Percentiles rank a stretch among this genome's conserved stretches.
Conservation (phyloP, 2,888 invertebrate genomes). For the Chrysina gloriosa region DNA sequence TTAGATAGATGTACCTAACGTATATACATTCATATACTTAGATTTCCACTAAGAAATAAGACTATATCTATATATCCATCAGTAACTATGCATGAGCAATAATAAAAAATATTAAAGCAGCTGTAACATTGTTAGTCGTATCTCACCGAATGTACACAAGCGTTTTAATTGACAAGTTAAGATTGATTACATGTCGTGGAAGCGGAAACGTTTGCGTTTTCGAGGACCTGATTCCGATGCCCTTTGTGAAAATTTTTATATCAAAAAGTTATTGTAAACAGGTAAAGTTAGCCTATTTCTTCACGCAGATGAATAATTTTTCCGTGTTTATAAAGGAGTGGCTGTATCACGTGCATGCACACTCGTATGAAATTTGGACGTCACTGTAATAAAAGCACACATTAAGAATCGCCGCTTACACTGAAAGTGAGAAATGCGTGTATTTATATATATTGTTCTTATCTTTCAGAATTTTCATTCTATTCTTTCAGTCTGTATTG, state of each 20-base stretch:
- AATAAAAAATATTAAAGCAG: constrained; percentile 21
- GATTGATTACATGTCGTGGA: constrained; percentile 24
- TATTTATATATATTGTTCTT: neutral
- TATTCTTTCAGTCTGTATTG: no score
- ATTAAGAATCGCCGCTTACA: neutral
- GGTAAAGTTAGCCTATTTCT: neutral
- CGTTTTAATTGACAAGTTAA: constrained; percentile 36
- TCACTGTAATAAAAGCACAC: neutral
- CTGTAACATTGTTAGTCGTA: constrained; percentile 3
- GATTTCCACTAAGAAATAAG: constrained; percentile 10
- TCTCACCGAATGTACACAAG: constrained; percentile 4
- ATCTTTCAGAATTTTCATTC: no score
- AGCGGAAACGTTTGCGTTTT: constrained; percentile 22
- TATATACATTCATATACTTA: constrained; percentile 17
- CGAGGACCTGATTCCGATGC: constrained; percentile 12
- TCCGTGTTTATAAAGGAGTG: constrained; percentile 6
- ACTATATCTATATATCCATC: neutral
- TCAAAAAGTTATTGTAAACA: constrained; percentile 15
- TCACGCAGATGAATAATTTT: neutral
- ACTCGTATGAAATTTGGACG: neutral
- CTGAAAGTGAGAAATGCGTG: neutral
- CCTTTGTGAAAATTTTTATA: constrained; percentile 14
- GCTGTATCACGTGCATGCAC: neutral
- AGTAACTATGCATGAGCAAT: neutral
- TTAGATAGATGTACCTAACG: constrained; percentile 15